Conservation (phyloP, 2,888 invertebrate genomes). For the Crocallis elinguaria region DNA sequence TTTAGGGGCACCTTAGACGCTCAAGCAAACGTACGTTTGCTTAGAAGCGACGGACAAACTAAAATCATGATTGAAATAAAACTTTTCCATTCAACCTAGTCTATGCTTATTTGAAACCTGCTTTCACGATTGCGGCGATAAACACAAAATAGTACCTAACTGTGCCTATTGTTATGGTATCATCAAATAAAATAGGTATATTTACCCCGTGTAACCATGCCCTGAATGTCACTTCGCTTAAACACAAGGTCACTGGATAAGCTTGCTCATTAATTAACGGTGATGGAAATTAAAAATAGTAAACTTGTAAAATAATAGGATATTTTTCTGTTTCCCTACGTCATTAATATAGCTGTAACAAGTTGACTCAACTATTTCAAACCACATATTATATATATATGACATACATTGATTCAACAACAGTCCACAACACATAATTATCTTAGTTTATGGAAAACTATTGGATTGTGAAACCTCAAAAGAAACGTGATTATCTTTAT, state of each 20-base stretch:
- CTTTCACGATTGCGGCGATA: no score
- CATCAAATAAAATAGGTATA: no score
- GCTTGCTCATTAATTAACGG: not conserved
- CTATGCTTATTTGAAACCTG: no score
- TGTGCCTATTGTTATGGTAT: not conserved
- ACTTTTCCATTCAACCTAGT: no score
- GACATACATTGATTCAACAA: not conserved
- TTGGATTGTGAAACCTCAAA: constrained; percentile 8
- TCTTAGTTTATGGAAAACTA: not conserved
- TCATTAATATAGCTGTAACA: not conserved
- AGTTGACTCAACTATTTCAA: constrained; percentile 11
- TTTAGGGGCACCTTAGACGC: no score
- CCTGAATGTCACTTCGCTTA: not conserved
- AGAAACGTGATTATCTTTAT: constrained; percentile 18
- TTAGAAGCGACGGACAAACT: no score
- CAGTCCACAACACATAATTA: not conserved
- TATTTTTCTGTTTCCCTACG: not conserved
- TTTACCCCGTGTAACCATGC: no score
- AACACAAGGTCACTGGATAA: not conserved
- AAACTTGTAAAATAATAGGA: not conserved
- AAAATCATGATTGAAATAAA: no score
- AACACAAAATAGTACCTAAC: no score
- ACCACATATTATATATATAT: constrained; percentile 2
- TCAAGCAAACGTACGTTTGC: no score
- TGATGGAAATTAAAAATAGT: not conserved